Evolutionary conservation across 2,113 vertebrate species (phyloP).

Genomic region (Peromyscus californicus): DNA sequence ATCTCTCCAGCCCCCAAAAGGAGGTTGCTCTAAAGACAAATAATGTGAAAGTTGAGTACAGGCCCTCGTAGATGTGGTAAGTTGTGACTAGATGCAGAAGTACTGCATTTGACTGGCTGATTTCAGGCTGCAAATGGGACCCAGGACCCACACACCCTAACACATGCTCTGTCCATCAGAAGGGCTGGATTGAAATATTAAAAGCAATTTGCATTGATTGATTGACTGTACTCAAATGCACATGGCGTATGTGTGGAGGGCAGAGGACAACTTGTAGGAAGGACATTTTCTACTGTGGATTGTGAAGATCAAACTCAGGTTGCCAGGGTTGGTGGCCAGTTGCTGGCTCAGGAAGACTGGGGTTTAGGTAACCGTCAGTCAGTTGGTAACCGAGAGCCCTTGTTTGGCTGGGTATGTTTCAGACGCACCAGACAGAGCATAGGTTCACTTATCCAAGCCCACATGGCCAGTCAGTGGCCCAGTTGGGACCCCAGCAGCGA

Average conservation of each 20-base stretch:
- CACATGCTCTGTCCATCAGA: neutral
- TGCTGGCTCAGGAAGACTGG: neutral
- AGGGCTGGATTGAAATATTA: neutral
- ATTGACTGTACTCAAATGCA: neutral
- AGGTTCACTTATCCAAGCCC: rapidly evolving
- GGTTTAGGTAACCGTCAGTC: neutral
- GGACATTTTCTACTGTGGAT: neutral
- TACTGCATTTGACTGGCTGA: neutral
- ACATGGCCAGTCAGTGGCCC: neutral
- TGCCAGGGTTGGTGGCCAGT: neutral
- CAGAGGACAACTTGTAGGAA: neutral
- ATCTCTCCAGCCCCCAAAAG: slow-evolving; percentile 5
- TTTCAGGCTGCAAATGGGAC: neutral
- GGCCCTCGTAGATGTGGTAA: no score
- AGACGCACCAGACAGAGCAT: neutral
- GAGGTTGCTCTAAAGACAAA: neutral
- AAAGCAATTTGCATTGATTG: neutral
- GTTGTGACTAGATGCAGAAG: neutral
- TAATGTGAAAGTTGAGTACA: neutral
- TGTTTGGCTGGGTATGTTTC: neutral
- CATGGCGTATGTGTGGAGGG: neutral
- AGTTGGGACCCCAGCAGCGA: neutral
- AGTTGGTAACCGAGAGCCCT: neutral
- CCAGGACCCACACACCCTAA: neutral
- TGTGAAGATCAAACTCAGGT: neutral